phyloP scores from a whole-genome alignment of 2,888 invertebrate species.

The Ectemnius lituratus region DNA sequence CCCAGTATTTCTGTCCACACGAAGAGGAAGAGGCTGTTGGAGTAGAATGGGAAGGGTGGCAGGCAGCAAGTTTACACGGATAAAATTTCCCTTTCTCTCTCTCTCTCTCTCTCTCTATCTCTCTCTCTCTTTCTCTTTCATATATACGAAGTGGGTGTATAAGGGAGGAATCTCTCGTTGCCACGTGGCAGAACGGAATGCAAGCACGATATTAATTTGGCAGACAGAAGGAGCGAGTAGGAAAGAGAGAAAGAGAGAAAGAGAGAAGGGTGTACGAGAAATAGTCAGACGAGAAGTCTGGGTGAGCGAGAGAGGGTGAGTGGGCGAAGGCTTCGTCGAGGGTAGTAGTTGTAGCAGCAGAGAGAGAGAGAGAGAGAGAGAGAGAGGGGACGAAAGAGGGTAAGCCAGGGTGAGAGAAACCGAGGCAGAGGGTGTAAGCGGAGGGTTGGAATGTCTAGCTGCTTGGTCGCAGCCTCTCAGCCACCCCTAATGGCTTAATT shows the following conservation, averaged over 20 bases:
- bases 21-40: slow-evolving; percentile 13
- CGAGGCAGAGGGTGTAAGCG: slow-evolving; percentile 39
- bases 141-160: no score
- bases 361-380: slow-evolving; percentile 26
- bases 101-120: background rate
- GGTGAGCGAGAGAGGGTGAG: slow-evolving; percentile 35
- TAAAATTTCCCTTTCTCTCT: slow-evolving; percentile 23
- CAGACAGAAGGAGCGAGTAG: slow-evolving; percentile 48
- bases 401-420: slow-evolving; percentile 36
- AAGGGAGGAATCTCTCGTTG: slow-evolving; percentile 16
- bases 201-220: slow-evolving; percentile 74
- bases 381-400: slow-evolving; percentile 25
- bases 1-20: slow-evolving; percentile 31
- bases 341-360: slow-evolving; percentile 31
- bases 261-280: slow-evolving; percentile 2
- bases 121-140: background rate
- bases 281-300: slow-evolving; percentile 12
- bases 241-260: background rate
- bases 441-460: slow-evolving; percentile 64
- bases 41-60: no score
- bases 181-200: slow-evolving; percentile 55
- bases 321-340: slow-evolving; percentile 34
- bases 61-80: slow-evolving; percentile 43
- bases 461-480: slow-evolving; percentile 69
- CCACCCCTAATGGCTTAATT: slow-evolving; percentile 77